Evolutionary conservation across 2,113 vertebrate genomes (phyloP), one percentile per base, ranked within the genome.

Genomic region (Nyctibius bracteatus): DNA sequence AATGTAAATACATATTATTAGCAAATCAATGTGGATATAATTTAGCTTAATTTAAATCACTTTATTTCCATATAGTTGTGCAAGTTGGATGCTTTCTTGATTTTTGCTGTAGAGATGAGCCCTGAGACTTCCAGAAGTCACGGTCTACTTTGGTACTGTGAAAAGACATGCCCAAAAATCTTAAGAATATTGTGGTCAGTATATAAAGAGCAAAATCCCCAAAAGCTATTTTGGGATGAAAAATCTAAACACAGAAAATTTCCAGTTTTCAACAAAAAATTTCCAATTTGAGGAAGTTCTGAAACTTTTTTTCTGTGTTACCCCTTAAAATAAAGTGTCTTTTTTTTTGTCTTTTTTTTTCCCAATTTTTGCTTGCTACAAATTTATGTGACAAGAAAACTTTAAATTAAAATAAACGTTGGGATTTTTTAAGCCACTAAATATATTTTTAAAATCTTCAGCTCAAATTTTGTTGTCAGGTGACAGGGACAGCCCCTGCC

Each of bases 1-100:
- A 84, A 68, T 81, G 52, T 91, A 94, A 87, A 92, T 79, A 28
- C 27, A 31, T 65, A 67, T 55, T 91, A 92, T 95, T 86, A 94
- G 28, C 24, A 96, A 91, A 87, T 52, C 8, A 75, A 52, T 85
- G 20, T 85, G 25, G 25, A 22, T 49, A 41, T 68, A 57, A 91
- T 85, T 95, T 88, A 52, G 37, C 33, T 72, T 87, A 52, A 13
- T 89, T 84, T 65, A 94, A 81, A 43, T 52, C 43, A 52, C 6
- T 94, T 89, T 68, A n/a, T 30, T 49, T 79, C 24, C 37, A 61
- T 33, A 25, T 28, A 71, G 16, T 57, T 87, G 79, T 14, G 35
- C 46, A 81, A 90, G 92, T 83, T 90, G 35, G 20, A 27, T 44
- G 4, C 82, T 79, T 91, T 79, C 28, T 8, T 57, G 4, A 25